Evolutionary conservation across 2,113 vertebrate species (phyloP), one percentile per base, ranked within the genome.

Genomic region (Triplophysa rosa): DNA sequence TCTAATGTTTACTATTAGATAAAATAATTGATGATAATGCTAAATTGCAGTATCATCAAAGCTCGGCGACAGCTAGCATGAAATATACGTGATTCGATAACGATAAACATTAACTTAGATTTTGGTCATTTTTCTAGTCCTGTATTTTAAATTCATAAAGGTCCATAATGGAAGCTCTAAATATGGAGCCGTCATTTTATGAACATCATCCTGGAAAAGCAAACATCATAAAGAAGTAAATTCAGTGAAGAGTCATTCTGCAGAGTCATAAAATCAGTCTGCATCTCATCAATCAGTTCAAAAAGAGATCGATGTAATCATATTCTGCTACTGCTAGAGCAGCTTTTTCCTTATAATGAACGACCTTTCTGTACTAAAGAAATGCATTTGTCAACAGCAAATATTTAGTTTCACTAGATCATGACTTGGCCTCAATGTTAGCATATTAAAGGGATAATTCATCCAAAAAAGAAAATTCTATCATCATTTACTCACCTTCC

Each of bases 61-160:
- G 12, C 29, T 71, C 33, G 7, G 33, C 29, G 29, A 29, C 26
- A 37, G 13, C 21, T 7, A 24, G 12, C 24, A 49, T 68, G 42
- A 26, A 56, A 37, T 21, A 71, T 58, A 71, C 56, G 11, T 8
- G 33, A 37, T 37, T 8, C 33, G 33, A 37, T 7, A 8, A 37
- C 7, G 33, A 37, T 37, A 8, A 37, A 37, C 33, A 37, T 29
- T 56, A 37, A 47, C 66, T 54, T 19, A 70, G 5, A 21, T 52
- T 24, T 69, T 16, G 26, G 0, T 70, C 49, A 56, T 33, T 72
- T 59, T 21, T 59, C 8, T 13, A 11, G 19, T 59, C 29, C 24
- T 69, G 52, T 12, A 68, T 77, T 70, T 62, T 45, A 45, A 70
- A 72, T 58, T 16, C 21, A 56, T 42, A 62, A 70, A 69, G 58